phyloP scores from a whole-genome alignment of 1,140 invertebrate genomes.

The Caerostris darwini region DNA sequence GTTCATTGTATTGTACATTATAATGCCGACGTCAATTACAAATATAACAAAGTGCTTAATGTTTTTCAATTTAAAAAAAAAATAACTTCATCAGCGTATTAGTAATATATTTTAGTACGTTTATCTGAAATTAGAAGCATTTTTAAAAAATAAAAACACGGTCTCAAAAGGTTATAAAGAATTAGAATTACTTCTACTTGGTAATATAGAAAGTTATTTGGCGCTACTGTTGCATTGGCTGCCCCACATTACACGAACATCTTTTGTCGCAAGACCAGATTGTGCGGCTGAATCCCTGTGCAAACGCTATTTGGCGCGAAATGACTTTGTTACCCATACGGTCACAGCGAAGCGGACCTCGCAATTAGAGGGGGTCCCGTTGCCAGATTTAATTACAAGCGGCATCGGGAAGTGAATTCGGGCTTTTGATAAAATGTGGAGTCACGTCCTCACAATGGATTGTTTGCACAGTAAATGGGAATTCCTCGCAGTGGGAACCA shows the following conservation, averaged over 20 bases:
- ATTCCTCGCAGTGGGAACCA: background rate
- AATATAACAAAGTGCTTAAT: too few species aligned
- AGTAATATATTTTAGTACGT: too few species aligned
- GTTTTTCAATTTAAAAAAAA: too few species aligned
- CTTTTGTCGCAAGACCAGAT: background rate
- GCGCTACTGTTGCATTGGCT: too few species aligned
- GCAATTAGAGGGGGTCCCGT: background rate
- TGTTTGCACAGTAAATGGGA: background rate
- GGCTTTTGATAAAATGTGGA: background rate
- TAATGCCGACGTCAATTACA: too few species aligned
- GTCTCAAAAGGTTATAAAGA: too few species aligned
- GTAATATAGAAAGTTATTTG: too few species aligned
- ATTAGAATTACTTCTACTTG: too few species aligned
- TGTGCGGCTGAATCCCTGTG: background rate
- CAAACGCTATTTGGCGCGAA: background rate
- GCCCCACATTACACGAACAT: background rate
- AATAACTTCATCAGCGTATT: too few species aligned
- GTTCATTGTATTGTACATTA: too few species aligned
- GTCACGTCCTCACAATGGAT: background rate
- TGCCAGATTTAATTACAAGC: background rate
- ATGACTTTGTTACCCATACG: background rate
- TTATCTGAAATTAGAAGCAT: too few species aligned
- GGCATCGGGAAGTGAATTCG: constrained; percentile 14
- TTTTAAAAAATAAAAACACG: too few species aligned
- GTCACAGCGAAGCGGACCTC: background rate